phyloP scores from a whole-genome alignment of 2,888 invertebrate species.

The Hydrotaea diabolus region DNA sequence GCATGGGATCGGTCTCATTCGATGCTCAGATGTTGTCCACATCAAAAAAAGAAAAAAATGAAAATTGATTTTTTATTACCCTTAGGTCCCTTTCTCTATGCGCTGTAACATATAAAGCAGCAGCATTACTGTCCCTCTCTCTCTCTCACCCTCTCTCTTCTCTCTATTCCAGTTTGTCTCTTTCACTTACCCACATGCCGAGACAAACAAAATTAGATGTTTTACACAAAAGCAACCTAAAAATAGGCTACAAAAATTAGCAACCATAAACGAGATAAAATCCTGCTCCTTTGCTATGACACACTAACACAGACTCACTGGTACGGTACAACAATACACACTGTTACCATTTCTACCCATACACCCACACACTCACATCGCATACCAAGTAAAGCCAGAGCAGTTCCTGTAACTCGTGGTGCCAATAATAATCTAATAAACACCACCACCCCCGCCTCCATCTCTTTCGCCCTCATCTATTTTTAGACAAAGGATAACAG shows the following conservation, averaged over 20 bases:
- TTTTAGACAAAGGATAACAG: background rate
- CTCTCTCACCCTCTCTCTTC: background rate
- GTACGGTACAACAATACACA: background rate
- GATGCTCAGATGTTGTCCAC: no score
- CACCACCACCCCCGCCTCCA: background rate
- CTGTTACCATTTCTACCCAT: background rate
- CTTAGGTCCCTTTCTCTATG: no score
- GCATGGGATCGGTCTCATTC: no score
- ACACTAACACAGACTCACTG: no score
- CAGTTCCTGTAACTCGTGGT: background rate
- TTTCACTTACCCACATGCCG: background rate
- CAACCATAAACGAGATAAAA: slow-evolving; percentile 23
- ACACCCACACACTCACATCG: background rate
- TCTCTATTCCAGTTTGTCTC: background rate
- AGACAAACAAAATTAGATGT: slow-evolving; percentile 10
- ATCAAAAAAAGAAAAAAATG: no score
- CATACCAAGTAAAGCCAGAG: background rate
- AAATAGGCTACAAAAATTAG: slow-evolving; percentile 44
- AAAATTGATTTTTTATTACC: no score
- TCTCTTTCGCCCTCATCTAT: background rate
- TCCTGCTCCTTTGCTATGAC: background rate
- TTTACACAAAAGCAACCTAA: slow-evolving; percentile 21
- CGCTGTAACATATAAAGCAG: slow-evolving; percentile 7
- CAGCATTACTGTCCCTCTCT: background rate
- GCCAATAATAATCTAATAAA: background rate